These are phyloP conservation scores for Caloenas nicobarica DNA, from an alignment of 2,113 vertebrate species.

Conservation along the genomic window DNA sequence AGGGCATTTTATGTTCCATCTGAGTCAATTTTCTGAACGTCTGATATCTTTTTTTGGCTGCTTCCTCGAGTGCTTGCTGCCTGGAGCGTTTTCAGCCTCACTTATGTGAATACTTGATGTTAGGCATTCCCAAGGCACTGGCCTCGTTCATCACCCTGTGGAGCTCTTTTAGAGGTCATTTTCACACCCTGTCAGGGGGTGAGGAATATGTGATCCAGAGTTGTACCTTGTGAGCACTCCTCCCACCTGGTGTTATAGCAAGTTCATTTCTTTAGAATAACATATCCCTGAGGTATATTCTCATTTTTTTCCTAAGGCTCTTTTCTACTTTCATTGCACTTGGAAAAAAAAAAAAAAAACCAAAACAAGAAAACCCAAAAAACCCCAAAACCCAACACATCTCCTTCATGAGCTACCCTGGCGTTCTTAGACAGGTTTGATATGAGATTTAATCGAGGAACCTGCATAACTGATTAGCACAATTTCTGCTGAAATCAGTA, in stretches of 20 bases:
- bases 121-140: background rate
- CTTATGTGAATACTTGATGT: background rate
- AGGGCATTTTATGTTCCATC: constrained; percentile 30
- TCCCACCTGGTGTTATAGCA: background rate
- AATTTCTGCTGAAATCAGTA: background rate
- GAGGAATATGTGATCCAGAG: background rate
- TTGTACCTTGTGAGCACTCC: background rate
- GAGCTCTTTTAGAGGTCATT: constrained; percentile 23
- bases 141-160: background rate
- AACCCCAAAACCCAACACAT: too few relatives aligned
- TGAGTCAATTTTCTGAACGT: background rate
- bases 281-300: background rate
- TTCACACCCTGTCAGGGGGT: background rate
- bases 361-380: too few relatives aligned
- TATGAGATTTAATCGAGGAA: background rate
- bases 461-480: background rate
- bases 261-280: constrained; percentile 3
- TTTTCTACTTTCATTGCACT: background rate
- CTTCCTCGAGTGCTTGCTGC: constrained; percentile 10
- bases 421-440: background rate
- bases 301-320: background rate
- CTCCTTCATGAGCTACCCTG: background rate
- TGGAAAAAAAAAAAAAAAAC: background rate
- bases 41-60: constrained; percentile 1
- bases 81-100: background rate